These are phyloP conservation scores for Erethizon dorsatum DNA, from an alignment of 2,797 vertebrate genomes.

Conservation along the genomic window DNA sequence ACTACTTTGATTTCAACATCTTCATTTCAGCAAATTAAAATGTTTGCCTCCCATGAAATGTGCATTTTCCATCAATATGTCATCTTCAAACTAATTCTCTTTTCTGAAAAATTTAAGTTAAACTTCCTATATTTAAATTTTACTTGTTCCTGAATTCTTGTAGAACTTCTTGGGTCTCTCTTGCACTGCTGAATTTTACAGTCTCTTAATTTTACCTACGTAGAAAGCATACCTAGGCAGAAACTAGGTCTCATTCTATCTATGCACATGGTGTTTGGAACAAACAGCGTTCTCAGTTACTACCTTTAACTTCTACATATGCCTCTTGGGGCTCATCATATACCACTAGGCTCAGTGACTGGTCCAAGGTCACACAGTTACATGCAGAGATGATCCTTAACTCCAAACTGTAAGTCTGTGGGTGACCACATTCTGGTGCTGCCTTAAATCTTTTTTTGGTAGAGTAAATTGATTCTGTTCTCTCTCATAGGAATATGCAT, in stretches of 20 bases:
- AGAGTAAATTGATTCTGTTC: slow-evolving; percentile 64
- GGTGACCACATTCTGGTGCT: neutral
- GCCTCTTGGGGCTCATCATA: neutral
- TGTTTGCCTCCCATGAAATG: neutral
- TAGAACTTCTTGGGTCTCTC: neutral
- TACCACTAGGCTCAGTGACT: neutral
- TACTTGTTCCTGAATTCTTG: slow-evolving; percentile 40
- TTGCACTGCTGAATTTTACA: neutral
- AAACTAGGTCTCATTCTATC: slow-evolving; percentile 63
- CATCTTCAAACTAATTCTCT: slow-evolving; percentile 41
- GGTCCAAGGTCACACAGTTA: slow-evolving; percentile 34
- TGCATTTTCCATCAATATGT: neutral
- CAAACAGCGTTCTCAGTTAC: neutral
- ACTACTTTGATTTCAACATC: slow-evolving; percentile 15
- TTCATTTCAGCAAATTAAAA: slow-evolving; percentile 30
- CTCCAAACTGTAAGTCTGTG: neutral
- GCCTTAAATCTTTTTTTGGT: slow-evolving; percentile 47
- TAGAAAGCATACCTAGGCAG: slow-evolving; percentile 50
- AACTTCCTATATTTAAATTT: slow-evolving; percentile 15
- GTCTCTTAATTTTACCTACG: slow-evolving; percentile 47
- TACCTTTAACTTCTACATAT: slow-evolving; percentile 40
- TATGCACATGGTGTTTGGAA: neutral
- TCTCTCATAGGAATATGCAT: slow-evolving; percentile 25
- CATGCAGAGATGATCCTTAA: neutral
- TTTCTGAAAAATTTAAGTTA: slow-evolving; percentile 35